Base-by-base conservation (phyloP, 2,888 invertebrate genomes). In the Psococerastis gibbosa region DNA sequence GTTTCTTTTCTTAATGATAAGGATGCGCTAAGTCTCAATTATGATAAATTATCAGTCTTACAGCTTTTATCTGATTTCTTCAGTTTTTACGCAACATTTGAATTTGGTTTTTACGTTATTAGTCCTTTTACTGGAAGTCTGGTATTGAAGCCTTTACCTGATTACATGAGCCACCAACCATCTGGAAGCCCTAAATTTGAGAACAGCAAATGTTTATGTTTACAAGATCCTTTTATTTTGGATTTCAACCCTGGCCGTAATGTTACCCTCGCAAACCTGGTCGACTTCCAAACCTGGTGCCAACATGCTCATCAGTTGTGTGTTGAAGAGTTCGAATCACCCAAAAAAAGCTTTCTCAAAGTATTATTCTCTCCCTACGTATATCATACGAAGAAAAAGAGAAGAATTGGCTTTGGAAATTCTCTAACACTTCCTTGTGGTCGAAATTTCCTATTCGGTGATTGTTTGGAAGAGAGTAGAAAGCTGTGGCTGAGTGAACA, bases 71-170 rank as follows among this genome's bases (percentile, higher is more conserved):
- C 9, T 20, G 38, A n/a, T 13, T 38, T 38, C 20, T 38, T 38
- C 20, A 13, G n/a, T 17, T 38, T 20, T 20, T 38, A 38, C 18
- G 3, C 18, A 5, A 20, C 16, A 20, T 38, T 38, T 38, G 38
- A 38, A 18, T 38, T 38, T 20, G 38, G 38, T 16, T 38, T 38
- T 13, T 38, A 38, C 20, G 11, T 38, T 20, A 17, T 17, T 38
- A 20, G 38, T 17, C 38, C 38, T 3, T 38, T 17, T 18, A 3
- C 11, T n/a, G 38, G 38, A 20, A 5, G 20, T 4, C 15, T 18
- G 20, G 13, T 38, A 6, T 20, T 38, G 18, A 38, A 38, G 20
- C 17, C 38, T 4, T 5, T 18, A 6, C n/a, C n/a, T 6, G 6
- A 16, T 3, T 16, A 33, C 17, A 16, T 4, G 16, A 15, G 15